Base-by-base conservation (phyloP, 2,113 vertebrate genomes). In the Chitala chitala region DNA sequence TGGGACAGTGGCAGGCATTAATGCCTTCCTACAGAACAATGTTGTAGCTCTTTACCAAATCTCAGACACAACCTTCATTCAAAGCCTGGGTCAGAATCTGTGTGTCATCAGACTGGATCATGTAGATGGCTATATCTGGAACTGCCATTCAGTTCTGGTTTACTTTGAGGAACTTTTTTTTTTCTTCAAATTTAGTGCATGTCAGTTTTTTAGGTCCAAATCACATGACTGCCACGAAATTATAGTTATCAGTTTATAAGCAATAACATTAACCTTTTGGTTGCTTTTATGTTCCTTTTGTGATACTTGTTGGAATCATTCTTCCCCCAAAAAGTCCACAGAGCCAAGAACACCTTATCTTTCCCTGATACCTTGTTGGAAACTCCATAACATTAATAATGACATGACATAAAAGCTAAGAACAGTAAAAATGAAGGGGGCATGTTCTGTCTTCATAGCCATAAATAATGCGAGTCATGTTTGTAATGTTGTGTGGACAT, bases 11-110 rank as follows among this genome's bases (percentile, higher is more conserved):
- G 85, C 89, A 86, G 88, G 90, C 89, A 86, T 88, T 85, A 87
- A 92, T 90, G 91, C 91, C 91, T 92, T 91, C 89, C 90, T 90
- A 90, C 74, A 71, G 54, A 78, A 80, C 88, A 89, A 92, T 89
- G 82, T 89, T 88, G 87, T 89, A 80, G 92, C 89, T 91, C 91
- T 93, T 92, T 91, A 94, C 91, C 93, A 94, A 94, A 94, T 88
- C 88, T 86, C 84, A 86, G 84, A 90, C 83, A 89, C 83, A 82
- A 77, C 85, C 82, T 83, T 87, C 84, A 89, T 82, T 87, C 84
- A 81, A 86, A 91, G 86, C 87, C 86, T 86, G 90, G 85, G 88
- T 90, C 90, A 84, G 72, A 58, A 79, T 89, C 85, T 88, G 86
- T 89, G 90, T 81, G 88, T 88, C 84, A 82, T 86, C 89, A 86